phyloP scores from a whole-genome alignment of 2,113 vertebrate genomes.

The Prionailurus bengalensis region DNA sequence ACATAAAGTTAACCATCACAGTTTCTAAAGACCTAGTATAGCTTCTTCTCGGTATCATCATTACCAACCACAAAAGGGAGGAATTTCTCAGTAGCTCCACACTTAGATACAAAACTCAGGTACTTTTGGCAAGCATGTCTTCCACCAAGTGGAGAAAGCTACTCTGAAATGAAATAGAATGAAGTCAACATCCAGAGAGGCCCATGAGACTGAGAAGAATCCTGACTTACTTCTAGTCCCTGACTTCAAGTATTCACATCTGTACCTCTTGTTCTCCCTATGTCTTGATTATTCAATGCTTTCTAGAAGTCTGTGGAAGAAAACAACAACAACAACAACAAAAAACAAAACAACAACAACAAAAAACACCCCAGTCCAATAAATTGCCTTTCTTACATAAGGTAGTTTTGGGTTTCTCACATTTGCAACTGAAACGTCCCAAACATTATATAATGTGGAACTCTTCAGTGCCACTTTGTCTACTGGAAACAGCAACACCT shows the following conservation, averaged over 20 bases:
- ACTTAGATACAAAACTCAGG: neutral
- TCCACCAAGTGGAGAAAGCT: neutral
- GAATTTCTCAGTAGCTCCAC: neutral
- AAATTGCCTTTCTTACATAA: neutral
- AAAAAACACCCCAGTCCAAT: neutral
- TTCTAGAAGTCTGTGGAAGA: neutral
- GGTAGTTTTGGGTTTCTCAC: conserved; percentile 10
- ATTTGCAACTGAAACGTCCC: neutral
- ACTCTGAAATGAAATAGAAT: neutral
- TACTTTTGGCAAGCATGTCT: neutral
- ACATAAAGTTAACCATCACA: neutral
- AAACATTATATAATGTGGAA: neutral
- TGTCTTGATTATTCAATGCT: neutral
- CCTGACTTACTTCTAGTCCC: neutral
- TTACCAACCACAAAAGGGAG: neutral
- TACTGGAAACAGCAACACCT: neutral
- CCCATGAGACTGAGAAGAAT: neutral
- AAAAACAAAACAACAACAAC: neutral
- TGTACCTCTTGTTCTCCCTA: neutral
- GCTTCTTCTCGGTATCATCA: neutral
- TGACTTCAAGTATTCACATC: neutral
- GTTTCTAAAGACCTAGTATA: neutral
- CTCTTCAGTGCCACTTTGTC: neutral
- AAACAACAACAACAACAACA: neutral
- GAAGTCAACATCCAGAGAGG: neutral